Evolutionary conservation across 2,797 vertebrate species (phyloP).

Genomic region (Zalophus californianus): DNA sequence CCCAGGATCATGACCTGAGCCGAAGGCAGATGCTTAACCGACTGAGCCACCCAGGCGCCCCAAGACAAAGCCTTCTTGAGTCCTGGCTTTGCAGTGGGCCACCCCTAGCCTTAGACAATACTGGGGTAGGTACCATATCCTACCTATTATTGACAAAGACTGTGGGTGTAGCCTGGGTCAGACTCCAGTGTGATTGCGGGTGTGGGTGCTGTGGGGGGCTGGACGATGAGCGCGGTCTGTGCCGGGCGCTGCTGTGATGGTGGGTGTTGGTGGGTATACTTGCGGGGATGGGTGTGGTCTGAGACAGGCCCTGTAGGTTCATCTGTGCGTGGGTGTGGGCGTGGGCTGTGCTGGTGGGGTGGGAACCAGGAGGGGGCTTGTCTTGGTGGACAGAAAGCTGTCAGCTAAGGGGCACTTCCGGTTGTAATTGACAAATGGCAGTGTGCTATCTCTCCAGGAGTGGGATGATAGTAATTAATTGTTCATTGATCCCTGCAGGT

Average conservation of each 20-base stretch:
- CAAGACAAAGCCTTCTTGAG: background rate
- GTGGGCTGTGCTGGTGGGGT: background rate
- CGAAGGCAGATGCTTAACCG: no score
- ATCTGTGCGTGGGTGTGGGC: background rate
- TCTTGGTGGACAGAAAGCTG: slow-evolving; percentile 82
- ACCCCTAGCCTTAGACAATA: background rate
- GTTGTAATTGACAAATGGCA: slow-evolving; percentile 87
- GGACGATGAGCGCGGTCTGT: background rate
- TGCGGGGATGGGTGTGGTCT: background rate
- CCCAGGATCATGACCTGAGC: no score
- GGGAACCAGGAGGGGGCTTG: slow-evolving; percentile 43
- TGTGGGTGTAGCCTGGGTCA: background rate
- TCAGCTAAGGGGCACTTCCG: slow-evolving; percentile 81
- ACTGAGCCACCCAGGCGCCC: no score
- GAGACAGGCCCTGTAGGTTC: background rate
- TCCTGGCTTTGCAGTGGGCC: background rate
- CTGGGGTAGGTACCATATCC: accelerated
- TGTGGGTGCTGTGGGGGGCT: background rate
- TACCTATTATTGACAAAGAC: background rate
- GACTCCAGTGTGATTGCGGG: background rate
- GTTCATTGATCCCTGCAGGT: slow-evolving; percentile 87
- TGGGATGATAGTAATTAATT: slow-evolving; percentile 89
- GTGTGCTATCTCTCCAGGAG: slow-evolving; percentile 80
- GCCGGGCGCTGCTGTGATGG: background rate
- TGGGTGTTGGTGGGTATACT: background rate